These are phyloP conservation scores for Macrobrachium rosenbergii DNA, from an alignment of 1,140 invertebrate genomes.

Conservation along the genomic window DNA sequence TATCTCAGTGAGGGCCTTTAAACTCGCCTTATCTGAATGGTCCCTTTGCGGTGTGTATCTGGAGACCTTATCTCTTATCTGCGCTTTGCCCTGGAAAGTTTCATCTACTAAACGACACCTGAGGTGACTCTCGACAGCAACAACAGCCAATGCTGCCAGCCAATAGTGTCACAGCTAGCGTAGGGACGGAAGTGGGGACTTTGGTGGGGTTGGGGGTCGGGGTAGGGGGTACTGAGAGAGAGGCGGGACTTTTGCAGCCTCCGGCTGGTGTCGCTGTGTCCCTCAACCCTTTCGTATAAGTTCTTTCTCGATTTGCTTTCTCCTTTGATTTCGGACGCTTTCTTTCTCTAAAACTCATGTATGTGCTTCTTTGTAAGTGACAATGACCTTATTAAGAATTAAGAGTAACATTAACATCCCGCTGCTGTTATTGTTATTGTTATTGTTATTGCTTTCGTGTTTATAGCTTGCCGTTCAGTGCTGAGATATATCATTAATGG, in stretches of 20 bases:
- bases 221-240: neutral
- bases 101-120: conserved; percentile 21
- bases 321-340: too few species aligned
- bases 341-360: too few species aligned
- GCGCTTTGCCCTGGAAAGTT: neutral
- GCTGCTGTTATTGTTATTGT: too few species aligned
- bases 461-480: too few species aligned
- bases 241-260: neutral
- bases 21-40: conserved; percentile 19
- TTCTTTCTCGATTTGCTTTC: too few species aligned
- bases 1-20: conserved; percentile 2
- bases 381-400: too few species aligned
- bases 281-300: neutral
- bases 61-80: conserved; percentile 16
- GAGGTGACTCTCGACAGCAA: neutral
- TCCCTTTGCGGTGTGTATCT: conserved; percentile 4
- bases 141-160: neutral
- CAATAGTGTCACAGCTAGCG: neutral
- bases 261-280: neutral
- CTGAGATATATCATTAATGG: too few species aligned
- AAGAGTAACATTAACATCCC: too few species aligned
- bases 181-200: neutral
- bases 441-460: too few species aligned
- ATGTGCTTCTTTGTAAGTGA: too few species aligned
- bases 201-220: neutral